Conservation (phyloP, 92 coral and sea anemone species). For the Palythoa caribaeorum region DNA sequence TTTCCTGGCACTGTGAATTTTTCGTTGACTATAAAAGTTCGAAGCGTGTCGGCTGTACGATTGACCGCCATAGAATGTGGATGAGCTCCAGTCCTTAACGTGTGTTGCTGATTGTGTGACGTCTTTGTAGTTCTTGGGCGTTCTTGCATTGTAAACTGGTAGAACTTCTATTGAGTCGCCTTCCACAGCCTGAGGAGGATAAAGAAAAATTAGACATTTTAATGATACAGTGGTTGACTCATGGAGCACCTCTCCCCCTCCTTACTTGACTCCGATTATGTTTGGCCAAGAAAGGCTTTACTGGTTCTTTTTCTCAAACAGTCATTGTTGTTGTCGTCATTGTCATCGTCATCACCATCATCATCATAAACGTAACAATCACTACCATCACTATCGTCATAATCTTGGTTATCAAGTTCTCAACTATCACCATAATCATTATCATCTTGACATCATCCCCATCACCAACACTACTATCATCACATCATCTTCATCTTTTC, state of each 20-base stretch:
- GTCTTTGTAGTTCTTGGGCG: slow-evolving; percentile 94
- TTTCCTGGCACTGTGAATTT: slow-evolving; percentile 25
- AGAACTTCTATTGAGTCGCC: slow-evolving; percentile 95
- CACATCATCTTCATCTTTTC: not conserved
- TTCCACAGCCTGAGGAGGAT: slow-evolving; percentile 75
- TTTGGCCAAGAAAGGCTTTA: too few relatives aligned
- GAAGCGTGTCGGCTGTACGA: slow-evolving; percentile 28
- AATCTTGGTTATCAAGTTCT: not conserved
- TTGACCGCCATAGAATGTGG: slow-evolving; percentile 86
- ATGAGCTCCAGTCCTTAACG: slow-evolving; percentile 95
- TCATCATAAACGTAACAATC: not conserved
- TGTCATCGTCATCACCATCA: not conserved
- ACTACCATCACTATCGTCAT: not conserved
- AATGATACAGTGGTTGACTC: too few relatives aligned
- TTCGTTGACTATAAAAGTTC: slow-evolving; percentile 29
- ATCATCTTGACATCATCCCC: not conserved
- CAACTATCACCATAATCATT: not conserved
- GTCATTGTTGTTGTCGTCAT: too few relatives aligned
- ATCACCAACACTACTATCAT: not conserved
- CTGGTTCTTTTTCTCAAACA: too few relatives aligned
- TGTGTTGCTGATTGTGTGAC: slow-evolving; percentile 84
- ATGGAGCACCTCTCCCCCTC: too few relatives aligned
- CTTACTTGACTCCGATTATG: too few relatives aligned
- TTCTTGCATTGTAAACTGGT: slow-evolving; percentile 92
- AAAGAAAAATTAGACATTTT: not conserved